Percentiles rank a stretch among this genome's conserved stretches.
Evolutionary conservation across 2,888 invertebrate genomes (phyloP).

Genomic region (Tupiocoris notatus): DNA sequence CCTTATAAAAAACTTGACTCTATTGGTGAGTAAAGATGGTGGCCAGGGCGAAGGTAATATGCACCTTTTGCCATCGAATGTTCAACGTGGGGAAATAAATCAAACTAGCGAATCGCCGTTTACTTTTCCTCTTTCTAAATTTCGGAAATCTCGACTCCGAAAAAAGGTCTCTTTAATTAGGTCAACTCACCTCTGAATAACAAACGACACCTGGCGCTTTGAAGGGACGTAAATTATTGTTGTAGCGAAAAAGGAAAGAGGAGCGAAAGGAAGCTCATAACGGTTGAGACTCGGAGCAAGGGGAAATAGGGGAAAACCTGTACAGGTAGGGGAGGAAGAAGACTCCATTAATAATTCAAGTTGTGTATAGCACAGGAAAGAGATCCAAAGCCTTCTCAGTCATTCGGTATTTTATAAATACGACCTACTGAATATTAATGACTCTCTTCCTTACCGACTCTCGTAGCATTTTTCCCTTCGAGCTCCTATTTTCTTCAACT

Average conservation of each 20-base stretch:
- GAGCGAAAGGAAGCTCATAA: not conserved
- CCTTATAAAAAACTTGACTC: no score
- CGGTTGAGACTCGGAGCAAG: not conserved
- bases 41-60: no score
- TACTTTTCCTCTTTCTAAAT: not conserved
- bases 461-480: not conserved
- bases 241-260: not conserved
- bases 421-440: slow-evolving; percentile 32
- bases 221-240: slow-evolving; percentile 28
- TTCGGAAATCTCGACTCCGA: not conserved
- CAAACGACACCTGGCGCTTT: slow-evolving; percentile 26
- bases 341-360: slow-evolving; percentile 33
- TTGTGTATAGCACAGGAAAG: slow-evolving; percentile 31
- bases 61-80: no score
- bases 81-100: no score
- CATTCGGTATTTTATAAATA: slow-evolving; percentile 36
- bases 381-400: slow-evolving; percentile 33
- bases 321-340: not conserved
- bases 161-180: slow-evolving; percentile 16
- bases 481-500: slow-evolving; percentile 21
- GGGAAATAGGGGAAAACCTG: not conserved
- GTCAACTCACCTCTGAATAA: slow-evolving; percentile 21
- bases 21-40: no score
- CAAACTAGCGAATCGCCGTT: no score
- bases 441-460: not conserved